Conservation (phyloP, 2,888 invertebrate genomes). For the Pseudoips prasinana region DNA sequence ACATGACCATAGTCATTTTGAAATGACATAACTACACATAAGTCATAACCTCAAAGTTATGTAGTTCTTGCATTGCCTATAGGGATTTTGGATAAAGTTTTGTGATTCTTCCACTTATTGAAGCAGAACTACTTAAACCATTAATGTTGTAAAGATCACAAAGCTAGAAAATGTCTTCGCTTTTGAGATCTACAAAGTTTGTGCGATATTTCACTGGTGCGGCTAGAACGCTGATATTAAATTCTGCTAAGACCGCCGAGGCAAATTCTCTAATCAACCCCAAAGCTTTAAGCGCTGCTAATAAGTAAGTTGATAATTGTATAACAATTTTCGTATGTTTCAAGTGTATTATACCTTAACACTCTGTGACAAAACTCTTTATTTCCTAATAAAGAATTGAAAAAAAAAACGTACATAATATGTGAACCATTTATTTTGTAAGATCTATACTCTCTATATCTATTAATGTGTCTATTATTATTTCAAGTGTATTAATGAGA, state of each 20-base stretch:
- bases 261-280: conserved; percentile 74
- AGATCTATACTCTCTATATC: no score
- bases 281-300: conserved; percentile 60
- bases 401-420: no score
- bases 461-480: no score
- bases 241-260: conserved; percentile 85
- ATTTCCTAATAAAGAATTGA: no score
- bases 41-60: conserved; percentile 57
- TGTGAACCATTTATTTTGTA: no score
- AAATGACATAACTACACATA: conserved; percentile 39
- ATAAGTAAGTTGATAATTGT: conserved; percentile 52
- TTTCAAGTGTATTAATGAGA: conserved; percentile 80
- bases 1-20: not conserved
- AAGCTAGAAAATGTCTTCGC: conserved; percentile 80
- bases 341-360: conserved; percentile 82
- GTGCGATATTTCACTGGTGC: conserved; percentile 88
- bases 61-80: conserved; percentile 5
- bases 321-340: conserved; percentile 18
- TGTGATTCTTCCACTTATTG: conserved; percentile 11
- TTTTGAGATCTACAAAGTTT: conserved; percentile 88
- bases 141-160: conserved; percentile 31
- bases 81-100: conserved; percentile 8
- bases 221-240: conserved; percentile 85
- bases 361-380: no score
- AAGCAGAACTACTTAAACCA: conserved; percentile 1